Conservation (phyloP, 2,888 invertebrate species). For the Eupelmus urozonus region DNA sequence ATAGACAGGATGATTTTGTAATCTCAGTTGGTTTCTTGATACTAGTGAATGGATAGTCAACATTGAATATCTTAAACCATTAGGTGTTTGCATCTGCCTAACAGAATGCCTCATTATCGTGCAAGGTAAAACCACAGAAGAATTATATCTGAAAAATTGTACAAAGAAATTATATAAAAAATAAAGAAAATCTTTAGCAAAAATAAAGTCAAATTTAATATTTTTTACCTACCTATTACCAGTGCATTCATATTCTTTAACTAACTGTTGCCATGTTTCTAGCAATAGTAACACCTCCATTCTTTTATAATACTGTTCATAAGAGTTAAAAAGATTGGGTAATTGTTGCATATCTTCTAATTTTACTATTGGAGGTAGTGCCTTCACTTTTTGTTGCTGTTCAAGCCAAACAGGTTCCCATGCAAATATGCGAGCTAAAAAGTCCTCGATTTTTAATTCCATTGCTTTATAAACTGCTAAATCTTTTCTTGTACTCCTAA, state of each 20-base stretch:
- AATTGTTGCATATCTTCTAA: conserved; percentile 79
- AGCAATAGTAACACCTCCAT: conserved; percentile 81
- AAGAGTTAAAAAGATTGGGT: conserved; percentile 79
- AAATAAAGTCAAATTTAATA: neutral
- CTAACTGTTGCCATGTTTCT: conserved; percentile 81
- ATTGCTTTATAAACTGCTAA: conserved; percentile 5
- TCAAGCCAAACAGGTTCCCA: conserved; percentile 85
- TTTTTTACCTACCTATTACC: conserved; percentile 53
- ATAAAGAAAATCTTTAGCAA: neutral
- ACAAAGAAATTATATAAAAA: neutral
- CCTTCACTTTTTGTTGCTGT: conserved; percentile 78
- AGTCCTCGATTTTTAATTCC: conserved; percentile 70
- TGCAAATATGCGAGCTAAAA: conserved; percentile 80
- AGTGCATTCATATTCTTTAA: conserved; percentile 66
- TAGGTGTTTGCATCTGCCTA: conserved; percentile 47
- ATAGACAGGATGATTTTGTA: conserved; percentile 64
- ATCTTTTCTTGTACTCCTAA: conserved; percentile 38
- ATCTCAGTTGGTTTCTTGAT: conserved; percentile 62
- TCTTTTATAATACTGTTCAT: conserved; percentile 81
- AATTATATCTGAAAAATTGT: conserved; percentile 43
- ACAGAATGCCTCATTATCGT: conserved; percentile 45
- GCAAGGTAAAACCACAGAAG: conserved; percentile 44
- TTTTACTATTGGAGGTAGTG: conserved; percentile 80
- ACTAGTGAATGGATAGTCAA: conserved; percentile 64
- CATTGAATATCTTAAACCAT: conserved; percentile 50